Evolutionary conservation across 1,140 invertebrate genomes (phyloP), one percentile per base, ranked within the genome.

Genomic region (Ceratina japonica): DNA sequence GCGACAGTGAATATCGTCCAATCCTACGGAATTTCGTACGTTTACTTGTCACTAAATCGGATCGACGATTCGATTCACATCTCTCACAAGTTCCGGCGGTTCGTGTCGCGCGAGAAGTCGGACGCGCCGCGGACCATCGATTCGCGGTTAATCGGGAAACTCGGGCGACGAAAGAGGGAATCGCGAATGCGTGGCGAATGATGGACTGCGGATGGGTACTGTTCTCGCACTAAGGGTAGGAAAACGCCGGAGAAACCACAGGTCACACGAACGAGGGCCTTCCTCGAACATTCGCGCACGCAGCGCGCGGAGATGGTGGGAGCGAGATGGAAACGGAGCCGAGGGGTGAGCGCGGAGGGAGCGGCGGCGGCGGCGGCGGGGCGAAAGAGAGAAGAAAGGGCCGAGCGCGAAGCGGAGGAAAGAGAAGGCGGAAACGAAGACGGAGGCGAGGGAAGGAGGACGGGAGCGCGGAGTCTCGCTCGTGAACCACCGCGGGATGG

Each of bases 191-290:
- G 75, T 75, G 79, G 63, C 79, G 81, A 79, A 80, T 84, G 84
- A 88, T 81, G 80, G 74, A 83, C 84, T 84, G 80, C 69, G 82
- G 89, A 86, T 85, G 82, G 85, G 79, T 80, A 83, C 82, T 86
- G 83, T 85, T 49, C 79, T 82, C 68, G 79, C 81, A 83, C 88
- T 81, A 89, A 88, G 86, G 86, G 87, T 89, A 87, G 86, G 79
- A 86, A 86, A 88, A 89, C 87, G 86, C 79, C 81, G 87, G 82
- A 86, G 88, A 88, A 89, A 89, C 87, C 89, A 77, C 88, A 89
- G 88, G 84, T 89, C 89, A 88, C 89, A 88, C 86, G 81, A 83
- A 89, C 62, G 81, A 72, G 63, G 72, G 66, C 44, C 58, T 80
- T 62, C 58, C 62, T 75, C 66, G 74, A 72, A 75, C 82, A 81